Base-by-base conservation (phyloP, 2,888 invertebrate species). In the Rhodophaea formosa region DNA sequence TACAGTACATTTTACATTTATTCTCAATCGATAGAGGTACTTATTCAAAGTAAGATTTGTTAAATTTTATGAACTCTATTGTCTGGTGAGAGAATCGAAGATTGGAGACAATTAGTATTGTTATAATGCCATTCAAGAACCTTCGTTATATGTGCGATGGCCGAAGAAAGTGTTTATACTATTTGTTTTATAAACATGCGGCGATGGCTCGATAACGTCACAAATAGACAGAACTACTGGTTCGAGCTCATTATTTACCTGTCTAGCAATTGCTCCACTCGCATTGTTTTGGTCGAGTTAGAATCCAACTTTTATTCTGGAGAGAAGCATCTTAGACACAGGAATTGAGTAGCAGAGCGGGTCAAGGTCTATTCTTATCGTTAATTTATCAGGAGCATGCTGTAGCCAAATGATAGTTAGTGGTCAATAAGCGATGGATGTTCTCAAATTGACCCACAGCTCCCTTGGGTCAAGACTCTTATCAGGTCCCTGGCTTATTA, bases 321-420 rank as follows among this genome's bases (percentile, higher is more conserved):
- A 39, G 8, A 17, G 6, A 23, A 57, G 67, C 73, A 72, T 70
- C 68, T 68, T 61, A 66, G 63, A 71, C 70, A 72, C 70, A 72
- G 72, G 74, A 79, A 67, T 71, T 62, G 56, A 69, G 62, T 72
- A 69, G 66, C 63, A 63, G 66, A 73, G 66, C 64, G 74, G 84
- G 82, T 83, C 84, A 84, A 78, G 82, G 77, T 77, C 72, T 67
- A 60, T 60, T 67, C 62, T 73, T 71, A 60, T 63, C 77, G 70
- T 63, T 75, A 77, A 83, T 85, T 87, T 90, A 91, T 91, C 89
- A 66, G 63, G 46, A 78, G 68, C 89, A 90, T 85, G 88, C 84
- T 71, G 63, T 71, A 74, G 67, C 64, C 76, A 79, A 77, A 84
- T 85, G 87, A 79, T 75, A 73, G 73, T 59, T 68, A 62, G 69